Evolutionary conservation across 2,888 invertebrate species (phyloP).

Genomic region (Cremastobaeus sp.): DNA sequence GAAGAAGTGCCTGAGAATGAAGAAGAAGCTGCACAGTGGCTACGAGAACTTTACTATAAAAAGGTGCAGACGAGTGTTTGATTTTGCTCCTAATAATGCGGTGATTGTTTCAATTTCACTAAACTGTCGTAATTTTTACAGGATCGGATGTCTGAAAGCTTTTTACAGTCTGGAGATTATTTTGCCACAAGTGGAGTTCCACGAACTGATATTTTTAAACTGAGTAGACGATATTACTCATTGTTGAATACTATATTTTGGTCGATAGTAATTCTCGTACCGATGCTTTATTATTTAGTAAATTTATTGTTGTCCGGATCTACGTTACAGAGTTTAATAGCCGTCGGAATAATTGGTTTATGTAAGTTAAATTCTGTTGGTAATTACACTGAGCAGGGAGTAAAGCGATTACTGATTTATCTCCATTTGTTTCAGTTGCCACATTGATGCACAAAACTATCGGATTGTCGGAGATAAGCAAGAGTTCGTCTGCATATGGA

Average conservation of each 20-base stretch:
- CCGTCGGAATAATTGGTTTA: conserved; percentile 84
- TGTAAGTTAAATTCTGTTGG: conserved; percentile 86
- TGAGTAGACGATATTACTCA: conserved; percentile 83
- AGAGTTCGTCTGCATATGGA: conserved; percentile 88
- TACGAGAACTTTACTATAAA: conserved; percentile 88
- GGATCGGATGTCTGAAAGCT: conserved; percentile 88
- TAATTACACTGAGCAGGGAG: no score
- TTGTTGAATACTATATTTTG: conserved; percentile 86
- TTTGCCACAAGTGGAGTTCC: conserved; percentile 87
- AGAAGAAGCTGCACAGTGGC: conserved; percentile 87
- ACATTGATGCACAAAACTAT: conserved; percentile 88
- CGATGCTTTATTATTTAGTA: conserved; percentile 85
- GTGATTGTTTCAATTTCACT: not conserved
- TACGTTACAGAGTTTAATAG: conserved; percentile 84
- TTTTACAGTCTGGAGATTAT: conserved; percentile 87
- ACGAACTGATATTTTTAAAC: conserved; percentile 81
- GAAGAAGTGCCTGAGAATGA: conserved; percentile 88
- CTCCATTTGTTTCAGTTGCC: conserved; percentile 81
- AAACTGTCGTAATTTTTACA: conserved; percentile 65
- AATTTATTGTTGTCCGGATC: conserved; percentile 86
- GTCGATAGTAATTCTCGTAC: conserved; percentile 84
- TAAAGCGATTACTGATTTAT: not conserved
- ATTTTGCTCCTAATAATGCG: no score
- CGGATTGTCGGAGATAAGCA: conserved; percentile 90
- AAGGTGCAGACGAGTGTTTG: conserved; percentile 81